Evolutionary conservation across 2,888 invertebrate genomes (phyloP).

Genomic region (Rotaria socialis): DNA sequence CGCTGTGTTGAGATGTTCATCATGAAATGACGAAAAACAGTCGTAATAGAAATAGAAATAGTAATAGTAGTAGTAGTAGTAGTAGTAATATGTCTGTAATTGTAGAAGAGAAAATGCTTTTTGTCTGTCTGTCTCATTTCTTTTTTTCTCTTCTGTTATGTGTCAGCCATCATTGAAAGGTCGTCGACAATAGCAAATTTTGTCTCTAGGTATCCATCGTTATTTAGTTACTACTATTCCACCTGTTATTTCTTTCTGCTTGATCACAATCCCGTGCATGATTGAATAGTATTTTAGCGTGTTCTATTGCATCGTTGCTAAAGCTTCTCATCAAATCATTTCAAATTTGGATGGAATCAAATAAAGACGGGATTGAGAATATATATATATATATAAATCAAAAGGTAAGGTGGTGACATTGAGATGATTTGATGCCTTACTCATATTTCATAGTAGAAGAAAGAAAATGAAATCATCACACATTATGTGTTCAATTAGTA

Average conservation of each 20-base stretch:
- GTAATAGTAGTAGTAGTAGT: not conserved
- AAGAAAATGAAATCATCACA: not conserved
- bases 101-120: not conserved
- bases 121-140: not conserved
- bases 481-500: constrained; percentile 21
- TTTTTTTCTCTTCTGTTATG: not conserved
- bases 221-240: not conserved
- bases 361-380: constrained; percentile 2
- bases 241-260: not conserved
- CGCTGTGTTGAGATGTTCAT: not conserved
- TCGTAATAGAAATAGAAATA: not conserved
- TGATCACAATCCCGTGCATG: constrained; percentile 1
- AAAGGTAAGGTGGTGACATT: not conserved
- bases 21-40: constrained; percentile 10
- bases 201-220: not conserved
- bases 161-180: not conserved
- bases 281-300: not conserved
- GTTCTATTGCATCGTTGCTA: not conserved
- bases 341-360: not conserved
- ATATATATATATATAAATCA: not conserved
- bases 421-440: not conserved
- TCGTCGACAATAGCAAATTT: not conserved
- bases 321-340: constrained; percentile 25
- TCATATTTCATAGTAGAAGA: not conserved
- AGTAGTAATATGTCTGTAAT: not conserved